Evolutionary conservation across 2,888 invertebrate species (phyloP), one percentile per base, ranked within the genome.

Genomic region (Timema podura): DNA sequence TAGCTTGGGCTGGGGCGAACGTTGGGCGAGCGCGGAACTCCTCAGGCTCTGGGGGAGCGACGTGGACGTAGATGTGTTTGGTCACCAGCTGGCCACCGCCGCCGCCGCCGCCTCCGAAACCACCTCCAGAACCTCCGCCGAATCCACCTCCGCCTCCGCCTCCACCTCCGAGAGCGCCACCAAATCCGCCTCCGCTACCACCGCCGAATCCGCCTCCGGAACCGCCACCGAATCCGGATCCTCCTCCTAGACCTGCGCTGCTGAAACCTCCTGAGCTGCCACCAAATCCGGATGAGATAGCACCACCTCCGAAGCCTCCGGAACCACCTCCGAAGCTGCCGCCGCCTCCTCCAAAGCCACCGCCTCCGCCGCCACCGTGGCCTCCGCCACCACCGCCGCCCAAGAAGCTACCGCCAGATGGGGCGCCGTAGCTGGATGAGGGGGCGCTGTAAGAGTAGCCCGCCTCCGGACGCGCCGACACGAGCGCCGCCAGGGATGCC

Each of bases 61-160:
- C 93, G 80, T 94, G 94, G 9, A 94, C 93, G 85, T 93, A 94
- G 81, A 92, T 93, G 85, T 92, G 93, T 79, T 92, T 93, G 80
- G 92, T 92, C 75, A 93, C 89, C 64, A 92, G 84, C 76, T 66
- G 46, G 45, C 71, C 69, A 15, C 73, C 73, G 65, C 71, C 72
- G 48, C 47, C 64, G 44, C 66, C 68, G 15, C 70, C 72, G 47
- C 73, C 73, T 57, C 70, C 72, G 48, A 30, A 54, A 45, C 66
- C 68, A n/a, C 70, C 72, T 45, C 68, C 68, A 1, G 15, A 2
- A 76, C 48, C 30, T 45, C 72, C 69, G 48, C 73, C 73, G 64
- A 47, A 48, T 15, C 65, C 65, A 44, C 68, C 68, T 6, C 66
- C 65, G 59, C 45, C n/a, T 5, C 70, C 70, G 44, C 69, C 71